Conservation (phyloP, 2,888 invertebrate species). For the Elegia similella region DNA sequence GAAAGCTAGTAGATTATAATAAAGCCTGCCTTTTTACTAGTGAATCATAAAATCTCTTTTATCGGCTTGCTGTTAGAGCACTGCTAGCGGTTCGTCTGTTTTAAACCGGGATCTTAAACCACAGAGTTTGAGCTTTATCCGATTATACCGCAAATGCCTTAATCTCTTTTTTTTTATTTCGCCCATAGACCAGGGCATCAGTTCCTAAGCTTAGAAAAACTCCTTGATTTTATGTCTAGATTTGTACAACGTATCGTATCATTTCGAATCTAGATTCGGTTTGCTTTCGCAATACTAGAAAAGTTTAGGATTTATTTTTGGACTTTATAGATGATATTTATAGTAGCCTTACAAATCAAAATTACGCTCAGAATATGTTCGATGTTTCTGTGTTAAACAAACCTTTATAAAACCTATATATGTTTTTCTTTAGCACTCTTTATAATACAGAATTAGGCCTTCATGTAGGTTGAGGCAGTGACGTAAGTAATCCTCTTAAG, state of each 20-base stretch:
- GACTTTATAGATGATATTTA: neutral
- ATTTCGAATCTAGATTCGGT: neutral
- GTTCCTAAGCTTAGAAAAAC: neutral
- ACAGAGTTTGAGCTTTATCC: neutral
- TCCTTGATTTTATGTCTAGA: neutral
- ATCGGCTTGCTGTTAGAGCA: neutral
- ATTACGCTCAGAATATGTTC: neutral
- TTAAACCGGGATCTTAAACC: slow-evolving; percentile 2
- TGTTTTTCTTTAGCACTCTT: neutral
- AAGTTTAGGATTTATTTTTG: neutral
- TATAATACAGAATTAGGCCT: neutral
- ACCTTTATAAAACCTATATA: neutral
- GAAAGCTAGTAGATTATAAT: no score
- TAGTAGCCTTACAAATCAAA: neutral
- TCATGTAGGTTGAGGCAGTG: neutral
- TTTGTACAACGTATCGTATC: neutral
- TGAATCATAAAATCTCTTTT: neutral
- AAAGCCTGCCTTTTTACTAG: no score
- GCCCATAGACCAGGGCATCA: no score
- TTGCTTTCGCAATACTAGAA: neutral
- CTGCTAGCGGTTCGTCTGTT: neutral
- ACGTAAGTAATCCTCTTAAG: slow-evolving; percentile 4
- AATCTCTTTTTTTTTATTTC: neutral
- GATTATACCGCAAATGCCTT: neutral
- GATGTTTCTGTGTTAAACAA: neutral